Conservation (phyloP, 2,888 invertebrate species). For the Lasius fuliginosus region DNA sequence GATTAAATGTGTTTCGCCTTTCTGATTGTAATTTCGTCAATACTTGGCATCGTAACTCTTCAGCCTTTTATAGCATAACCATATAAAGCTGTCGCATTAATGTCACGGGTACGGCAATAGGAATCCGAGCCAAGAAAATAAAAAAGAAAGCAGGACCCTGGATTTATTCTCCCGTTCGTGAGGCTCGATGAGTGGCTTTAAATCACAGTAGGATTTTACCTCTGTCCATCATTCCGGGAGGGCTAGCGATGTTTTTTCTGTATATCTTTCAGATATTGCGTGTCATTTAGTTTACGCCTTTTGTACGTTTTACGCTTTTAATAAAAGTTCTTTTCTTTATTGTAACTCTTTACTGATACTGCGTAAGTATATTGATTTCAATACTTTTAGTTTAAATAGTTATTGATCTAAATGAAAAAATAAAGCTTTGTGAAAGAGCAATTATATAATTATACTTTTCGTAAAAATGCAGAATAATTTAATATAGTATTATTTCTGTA, state of each 20-base stretch:
- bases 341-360: not conserved
- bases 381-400: not conserved
- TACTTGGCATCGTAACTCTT: slow-evolving; percentile 1
- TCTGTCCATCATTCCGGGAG: slow-evolving; percentile 26
- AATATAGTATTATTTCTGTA: not conserved
- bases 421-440: not conserved
- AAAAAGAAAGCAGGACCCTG: slow-evolving; percentile 7
- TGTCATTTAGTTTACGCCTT: not conserved
- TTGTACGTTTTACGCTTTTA: not conserved
- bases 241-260: not conserved
- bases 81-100: slow-evolving; percentile 38
- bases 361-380: not conserved
- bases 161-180: slow-evolving; percentile 26
- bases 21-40: not conserved
- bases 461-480: not conserved
- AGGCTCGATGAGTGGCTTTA: slow-evolving; percentile 32
- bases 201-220: slow-evolving; percentile 34
- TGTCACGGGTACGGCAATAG: slow-evolving; percentile 7
- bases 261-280: slow-evolving; percentile 20
- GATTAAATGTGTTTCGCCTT: not conserved
- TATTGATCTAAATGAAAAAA: not conserved
- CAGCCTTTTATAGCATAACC: slow-evolving; percentile 13
- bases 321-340: not conserved
- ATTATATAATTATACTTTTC: not conserved
- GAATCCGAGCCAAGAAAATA: slow-evolving; percentile 1